Base-by-base conservation (phyloP, 2,797 vertebrate species). In the Neosilurus hyrtlii region DNA sequence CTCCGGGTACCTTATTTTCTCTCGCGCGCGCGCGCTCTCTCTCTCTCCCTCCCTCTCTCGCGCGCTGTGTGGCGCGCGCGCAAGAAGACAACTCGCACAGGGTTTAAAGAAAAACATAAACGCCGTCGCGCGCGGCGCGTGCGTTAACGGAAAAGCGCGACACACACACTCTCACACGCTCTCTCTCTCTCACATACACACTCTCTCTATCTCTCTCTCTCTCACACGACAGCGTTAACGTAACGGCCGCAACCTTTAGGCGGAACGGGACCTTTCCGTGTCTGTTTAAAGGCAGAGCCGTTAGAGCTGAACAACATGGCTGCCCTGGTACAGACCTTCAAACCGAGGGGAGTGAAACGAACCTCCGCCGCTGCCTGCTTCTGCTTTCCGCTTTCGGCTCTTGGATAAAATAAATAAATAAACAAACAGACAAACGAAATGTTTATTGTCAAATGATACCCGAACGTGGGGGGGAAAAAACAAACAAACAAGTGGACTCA, bases 231-330 rank as follows among this genome's bases (percentile, higher is more conserved):
- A 92, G 94, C 91, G 92, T 94, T 95, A 90, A 92, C 92, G 90
- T 89, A 93, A 91, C 92, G 92, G 92, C 94, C 95, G 93, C 95
- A 95, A 96, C 96, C 96, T 95, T 95, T 95, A 93, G 94, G 92
- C 94, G 94, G 94, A 96, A 94, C 93, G 94, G 95, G 95, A 92
- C 92, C 92, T 91, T 86, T 87, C 89, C 90, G 91, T 92, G 91
- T 89, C 90, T 89, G 91, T 91, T 92, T 92, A 91, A 80, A 80
- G 52, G 79, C 66, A 95, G 35, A 75, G 92, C 92, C 95, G 96
- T 92, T 95, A 94, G 95, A 78, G 75, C 75, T 95, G 95, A 96
- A 96, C 97, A 96, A 98, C 97, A 99, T 99, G 97, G 97, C 97
- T 98, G 97, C 97, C 97, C 96, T 91, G 84, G 95, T 95, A 95